A percentile compares a stretch with the other conserved stretches of the same genome.
These are phyloP conservation scores for Marasmarcha lunaedactyla DNA, from an alignment of 2,888 invertebrate species.

Conservation along the genomic window DNA sequence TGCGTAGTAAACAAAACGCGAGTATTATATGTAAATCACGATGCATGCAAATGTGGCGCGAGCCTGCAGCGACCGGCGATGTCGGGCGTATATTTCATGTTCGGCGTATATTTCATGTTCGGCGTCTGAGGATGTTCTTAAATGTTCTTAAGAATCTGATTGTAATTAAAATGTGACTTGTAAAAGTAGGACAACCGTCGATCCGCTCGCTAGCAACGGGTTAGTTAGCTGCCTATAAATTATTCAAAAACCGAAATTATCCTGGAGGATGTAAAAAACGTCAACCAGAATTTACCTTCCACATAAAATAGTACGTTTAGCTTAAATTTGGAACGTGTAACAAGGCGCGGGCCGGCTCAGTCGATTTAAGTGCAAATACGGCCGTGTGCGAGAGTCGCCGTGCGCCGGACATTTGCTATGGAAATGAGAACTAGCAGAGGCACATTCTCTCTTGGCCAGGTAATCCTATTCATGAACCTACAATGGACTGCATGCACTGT, in stretches of 20 bases:
- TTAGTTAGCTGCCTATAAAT: constrained; percentile 13
- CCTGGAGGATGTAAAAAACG: constrained; percentile 34
- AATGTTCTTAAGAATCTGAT: too few relatives aligned
- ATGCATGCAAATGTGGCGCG: too few relatives aligned
- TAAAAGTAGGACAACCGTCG: constrained; percentile 3
- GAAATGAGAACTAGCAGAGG: constrained; percentile 23
- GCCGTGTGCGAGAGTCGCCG: constrained; percentile 28
- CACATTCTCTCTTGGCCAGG: constrained; percentile 26
- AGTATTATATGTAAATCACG: too few relatives aligned
- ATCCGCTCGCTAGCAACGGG: constrained; percentile 4
- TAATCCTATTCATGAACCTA: constrained; percentile 40
- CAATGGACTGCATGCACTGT: constrained; percentile 31
- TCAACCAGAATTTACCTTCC: constrained; percentile 42
- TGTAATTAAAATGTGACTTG: constrained; percentile 8
- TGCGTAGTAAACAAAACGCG: too few relatives aligned
- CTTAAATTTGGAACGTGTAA: constrained; percentile 58
- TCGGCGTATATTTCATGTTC: too few relatives aligned
- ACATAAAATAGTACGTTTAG: constrained; percentile 55
- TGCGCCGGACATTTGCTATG: constrained; percentile 32
- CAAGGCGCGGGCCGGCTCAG: constrained; percentile 29
- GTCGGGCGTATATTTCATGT: too few relatives aligned
- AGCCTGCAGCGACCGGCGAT: too few relatives aligned
- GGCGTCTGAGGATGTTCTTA: too few relatives aligned
- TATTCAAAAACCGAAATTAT: constrained; percentile 42
- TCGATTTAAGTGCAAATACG: constrained; percentile 42